A percentile compares a stretch with the other conserved stretches of the same genome.
Conservation (phyloP, 2,113 vertebrate genomes). For the Gasterosteus aculeatus region DNA sequence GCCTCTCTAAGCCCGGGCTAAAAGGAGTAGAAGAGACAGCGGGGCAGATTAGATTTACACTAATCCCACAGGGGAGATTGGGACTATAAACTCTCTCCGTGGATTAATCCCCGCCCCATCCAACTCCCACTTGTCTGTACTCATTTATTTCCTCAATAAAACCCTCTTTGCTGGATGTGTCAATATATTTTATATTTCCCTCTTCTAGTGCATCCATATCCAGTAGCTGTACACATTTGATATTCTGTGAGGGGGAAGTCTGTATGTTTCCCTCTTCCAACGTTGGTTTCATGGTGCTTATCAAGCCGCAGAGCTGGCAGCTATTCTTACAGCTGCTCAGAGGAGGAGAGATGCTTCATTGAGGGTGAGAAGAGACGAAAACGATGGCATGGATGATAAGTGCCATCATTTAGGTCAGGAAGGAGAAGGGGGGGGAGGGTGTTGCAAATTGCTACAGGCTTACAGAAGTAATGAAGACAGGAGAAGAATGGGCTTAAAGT, state of each 20-base stretch:
- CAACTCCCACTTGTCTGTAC: slow-evolving; percentile 11
- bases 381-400: slow-evolving; percentile 33
- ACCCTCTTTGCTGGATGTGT: slow-evolving; percentile 5
- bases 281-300: too few relatives aligned
- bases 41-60: slow-evolving; percentile 62
- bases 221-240: too few relatives aligned
- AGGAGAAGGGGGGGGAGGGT: slow-evolving; percentile 3
- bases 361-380: slow-evolving; percentile 29
- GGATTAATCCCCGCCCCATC: slow-evolving; percentile 15
- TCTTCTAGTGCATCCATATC: too few relatives aligned
- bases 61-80: slow-evolving; percentile 64
- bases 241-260: too few relatives aligned
- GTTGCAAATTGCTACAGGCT: slow-evolving; percentile 10
- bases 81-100: slow-evolving; percentile 39
- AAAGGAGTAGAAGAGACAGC: slow-evolving; percentile 50
- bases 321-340: slow-evolving; percentile 37
- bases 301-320: slow-evolving; percentile 27
- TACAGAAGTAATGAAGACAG: slow-evolving; percentile 33
- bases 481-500: slow-evolving; percentile 34
- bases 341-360: slow-evolving; percentile 41
- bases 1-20: slow-evolving; percentile 46
- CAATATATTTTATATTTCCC: slow-evolving; percentile 9
- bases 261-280: neutral
- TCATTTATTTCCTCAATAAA: slow-evolving; percentile 23
- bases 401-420: slow-evolving; percentile 18